Base-by-base conservation (phyloP, 2,888 invertebrate species). In the Drepana falcataria region DNA sequence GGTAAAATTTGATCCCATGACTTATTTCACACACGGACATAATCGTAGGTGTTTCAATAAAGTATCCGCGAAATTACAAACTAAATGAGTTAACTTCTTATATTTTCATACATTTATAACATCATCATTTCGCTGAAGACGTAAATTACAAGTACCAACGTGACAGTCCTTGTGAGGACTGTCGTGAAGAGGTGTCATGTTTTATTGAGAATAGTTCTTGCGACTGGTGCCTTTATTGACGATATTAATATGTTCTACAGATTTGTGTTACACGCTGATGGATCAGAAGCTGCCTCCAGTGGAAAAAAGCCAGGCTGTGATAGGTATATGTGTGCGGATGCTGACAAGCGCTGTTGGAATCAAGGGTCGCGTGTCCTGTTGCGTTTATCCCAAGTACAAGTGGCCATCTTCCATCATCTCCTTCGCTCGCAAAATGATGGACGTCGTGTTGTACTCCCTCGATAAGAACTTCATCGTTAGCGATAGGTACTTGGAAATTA, bases 301-400 rank as follows among this genome's bases (percentile, higher is more conserved):
- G 2, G 85, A 86, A 55, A 84, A 75, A 56, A 69, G 74, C 4
- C 90, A 89, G 55, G 76, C 67, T 0, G 71, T 89, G 6, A 56
- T 89, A 2, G 66, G 78, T 0, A 55, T 88, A 0, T 61, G 69
- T 9, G 61, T 87, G 2, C 74, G 81, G 0, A 41, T 90, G 35
- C 60, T 89, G 33, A 75, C 83, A 1, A 81, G 77, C 41, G 73
- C 78, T 0, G 56, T 78, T 3, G 64, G 63, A 2, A 7, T 37
- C 0, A 59, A 65, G 2, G 6, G 44, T 2, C 58, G 52, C 0
- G 40, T 85, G 7, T 55, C 52, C 2, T 87, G 87, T 64, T 66
- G 69, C 48, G 86, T 85, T 2, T 87, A 88, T 55, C 85, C 88
- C 0, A 44, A 58, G 2, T 66, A 85, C 34, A 69, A 57, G 49